Evolutionary conservation across 2,113 vertebrate species (phyloP).

Genomic region (Raja brachyura): DNA sequence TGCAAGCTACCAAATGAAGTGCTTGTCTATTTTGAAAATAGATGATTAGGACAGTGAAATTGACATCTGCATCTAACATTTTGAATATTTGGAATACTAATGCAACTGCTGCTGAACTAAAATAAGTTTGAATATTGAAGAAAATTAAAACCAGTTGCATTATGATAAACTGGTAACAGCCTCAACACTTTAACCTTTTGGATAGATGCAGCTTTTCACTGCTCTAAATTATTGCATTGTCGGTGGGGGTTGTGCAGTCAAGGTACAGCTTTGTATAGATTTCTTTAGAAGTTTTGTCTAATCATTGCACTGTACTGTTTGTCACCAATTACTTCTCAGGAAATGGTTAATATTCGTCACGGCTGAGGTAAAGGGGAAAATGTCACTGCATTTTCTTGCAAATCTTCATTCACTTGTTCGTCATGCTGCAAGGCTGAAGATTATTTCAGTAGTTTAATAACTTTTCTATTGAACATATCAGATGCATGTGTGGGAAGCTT

Average conservation of each 20-base stretch:
- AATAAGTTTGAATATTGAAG: neutral
- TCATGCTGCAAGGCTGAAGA: neutral
- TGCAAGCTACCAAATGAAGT: neutral
- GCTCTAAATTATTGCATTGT: neutral
- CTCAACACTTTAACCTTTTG: neutral
- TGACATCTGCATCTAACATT: neutral
- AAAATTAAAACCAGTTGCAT: neutral
- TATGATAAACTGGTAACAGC: neutral
- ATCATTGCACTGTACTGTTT: neutral
- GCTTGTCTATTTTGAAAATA: neutral
- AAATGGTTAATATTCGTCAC: neutral
- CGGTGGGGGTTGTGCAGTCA: neutral
- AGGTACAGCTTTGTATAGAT: neutral
- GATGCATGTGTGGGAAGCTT: neutral
- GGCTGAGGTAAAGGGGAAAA: neutral
- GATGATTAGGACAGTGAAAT: too few relatives aligned
- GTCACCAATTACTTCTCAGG: neutral
- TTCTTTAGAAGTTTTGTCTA: neutral
- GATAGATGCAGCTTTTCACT: neutral
- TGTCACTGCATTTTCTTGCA: neutral
- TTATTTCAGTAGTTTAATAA: neutral
- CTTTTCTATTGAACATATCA: neutral
- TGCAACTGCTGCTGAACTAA: neutral
- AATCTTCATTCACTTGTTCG: neutral
- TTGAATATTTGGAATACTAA: neutral